Conservation (phyloP, 2,888 invertebrate genomes). For the Harpalus rubripes region DNA sequence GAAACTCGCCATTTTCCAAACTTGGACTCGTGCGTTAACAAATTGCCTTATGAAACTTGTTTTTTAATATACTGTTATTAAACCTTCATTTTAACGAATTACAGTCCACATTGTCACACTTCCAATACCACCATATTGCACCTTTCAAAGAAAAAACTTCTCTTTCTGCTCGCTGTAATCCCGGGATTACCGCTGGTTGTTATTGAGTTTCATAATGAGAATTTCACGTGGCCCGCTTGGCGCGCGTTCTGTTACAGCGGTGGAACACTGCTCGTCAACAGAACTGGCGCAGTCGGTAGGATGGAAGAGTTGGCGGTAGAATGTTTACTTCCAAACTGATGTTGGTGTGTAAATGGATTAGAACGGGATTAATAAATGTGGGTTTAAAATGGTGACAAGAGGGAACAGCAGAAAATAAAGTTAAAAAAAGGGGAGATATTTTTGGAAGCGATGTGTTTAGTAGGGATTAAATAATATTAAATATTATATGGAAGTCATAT, state of each 20-base stretch:
- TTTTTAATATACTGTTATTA: too few species aligned
- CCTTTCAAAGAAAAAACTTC: conserved; percentile 12
- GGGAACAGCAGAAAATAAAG: neutral
- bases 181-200: conserved; percentile 27
- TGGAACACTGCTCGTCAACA: too few species aligned
- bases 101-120: too few species aligned
- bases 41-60: too few species aligned
- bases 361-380: neutral
- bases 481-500: too few species aligned
- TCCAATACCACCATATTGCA: neutral
- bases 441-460: neutral
- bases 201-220: conserved; percentile 55
- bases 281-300: neutral
- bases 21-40: too few species aligned
- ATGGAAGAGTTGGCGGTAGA: neutral
- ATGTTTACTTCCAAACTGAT: neutral
- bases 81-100: too few species aligned
- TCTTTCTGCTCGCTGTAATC: neutral
- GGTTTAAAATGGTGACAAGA: neutral
- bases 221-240: conserved; percentile 32
- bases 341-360: neutral
- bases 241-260: too few species aligned
- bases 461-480: neutral
- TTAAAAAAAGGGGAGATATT: neutral
- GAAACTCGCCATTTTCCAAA: too few species aligned